Base-by-base conservation (phyloP, 2,888 invertebrate species). In the Zonitis immaculata region DNA sequence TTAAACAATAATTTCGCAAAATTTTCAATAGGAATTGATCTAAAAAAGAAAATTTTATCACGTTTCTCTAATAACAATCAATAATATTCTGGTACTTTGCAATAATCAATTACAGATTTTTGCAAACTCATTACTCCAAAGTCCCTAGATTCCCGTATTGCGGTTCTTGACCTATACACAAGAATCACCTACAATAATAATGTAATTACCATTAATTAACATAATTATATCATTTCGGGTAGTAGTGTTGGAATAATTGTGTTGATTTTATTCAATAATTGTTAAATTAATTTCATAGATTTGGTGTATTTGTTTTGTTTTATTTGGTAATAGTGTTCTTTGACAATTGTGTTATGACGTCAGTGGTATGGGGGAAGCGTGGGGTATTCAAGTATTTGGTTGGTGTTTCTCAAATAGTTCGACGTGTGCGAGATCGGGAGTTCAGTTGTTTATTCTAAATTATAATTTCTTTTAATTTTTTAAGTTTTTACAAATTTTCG, bases 401-500 rank as follows among this genome's bases (percentile, higher is more conserved):
- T 58, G 59, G 58, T 53, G 39, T 56, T 55, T 20, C 12, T 42
- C 50, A 54, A 54, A 52, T 56, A 61, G 61, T 61, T 61, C 55
- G 61, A 61, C 61, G 61, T 61, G 59, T 59, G 57, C 61, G 51
- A 56, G 51, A 52, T 54, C 27, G 30, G 51, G n/a, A 52, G 51
- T 46, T 44, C 25, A 22, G 14, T 46, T 45, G 47, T 42, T 35
- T 16, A 18, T 39, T 54, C 28, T 47, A 25, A 30, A 32, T 16
- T 44, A 28, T n/a, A n/a, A n/a, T 39, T 39, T 39, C 39, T 18
- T 20, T 39, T 20, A 2, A 18, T 18, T 39, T 20, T 20, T 39
- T 20, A 20, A 39, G 16, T 16, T 35, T 35, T 16, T 35, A 26
- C 26, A 26, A 8, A 6, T 26, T 26, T 26, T 22, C n/a, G n/a